Evolutionary conservation across 2,113 vertebrate species (phyloP).

Genomic region (Geococcyx californianus): DNA sequence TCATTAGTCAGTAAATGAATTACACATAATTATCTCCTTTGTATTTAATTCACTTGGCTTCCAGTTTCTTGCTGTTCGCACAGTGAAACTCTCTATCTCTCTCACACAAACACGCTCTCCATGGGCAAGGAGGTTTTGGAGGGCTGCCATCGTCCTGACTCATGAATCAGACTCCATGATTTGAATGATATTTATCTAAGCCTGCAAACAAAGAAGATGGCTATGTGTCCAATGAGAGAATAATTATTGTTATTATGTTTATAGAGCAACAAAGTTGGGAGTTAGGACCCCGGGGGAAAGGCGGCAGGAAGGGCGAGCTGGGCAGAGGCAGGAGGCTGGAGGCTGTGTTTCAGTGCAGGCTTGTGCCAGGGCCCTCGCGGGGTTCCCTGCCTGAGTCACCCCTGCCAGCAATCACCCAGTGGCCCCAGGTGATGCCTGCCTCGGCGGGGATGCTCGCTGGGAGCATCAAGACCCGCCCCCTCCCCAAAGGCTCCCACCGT

Average conservation of each 20-base stretch:
- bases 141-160: constrained; percentile 41
- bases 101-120: constrained; percentile 32
- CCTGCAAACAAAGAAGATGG: constrained; percentile 64
- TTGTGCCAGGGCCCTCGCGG: not conserved
- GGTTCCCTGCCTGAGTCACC: constrained; percentile 3
- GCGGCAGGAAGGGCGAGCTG: constrained; percentile 26
- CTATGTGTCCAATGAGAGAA: constrained; percentile 49
- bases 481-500: rapidly evolving
- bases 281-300: constrained; percentile 59
- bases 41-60: constrained; percentile 69
- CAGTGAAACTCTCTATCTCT: constrained; percentile 44
- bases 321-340: constrained; percentile 22
- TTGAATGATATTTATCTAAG: constrained; percentile 54
- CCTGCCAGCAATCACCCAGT: not conserved
- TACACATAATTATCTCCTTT: constrained; percentile 70
- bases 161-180: constrained; percentile 45
- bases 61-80: constrained; percentile 56
- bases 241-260: constrained; percentile 69
- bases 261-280: constrained; percentile 56
- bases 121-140: constrained; percentile 52
- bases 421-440: not conserved
- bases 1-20: constrained; percentile 77
- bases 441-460: rapidly evolving
- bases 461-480: not conserved
- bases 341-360: not conserved